These are phyloP conservation scores for Drosophila bunnanda DNA, from an alignment of 2,888 invertebrate species.

Conservation along the genomic window DNA sequence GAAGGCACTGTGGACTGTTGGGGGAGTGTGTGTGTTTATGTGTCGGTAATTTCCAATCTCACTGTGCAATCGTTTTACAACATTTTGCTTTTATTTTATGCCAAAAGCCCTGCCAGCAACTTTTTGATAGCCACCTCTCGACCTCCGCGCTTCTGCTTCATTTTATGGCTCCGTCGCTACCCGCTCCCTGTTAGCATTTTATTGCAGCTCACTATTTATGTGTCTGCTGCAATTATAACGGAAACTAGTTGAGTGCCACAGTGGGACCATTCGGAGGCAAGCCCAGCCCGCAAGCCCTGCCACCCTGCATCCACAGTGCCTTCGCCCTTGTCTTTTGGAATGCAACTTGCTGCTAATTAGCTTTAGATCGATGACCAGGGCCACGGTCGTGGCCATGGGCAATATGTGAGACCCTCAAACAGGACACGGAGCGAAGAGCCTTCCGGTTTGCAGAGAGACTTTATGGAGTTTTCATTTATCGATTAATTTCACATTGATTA, in stretches of 20 bases:
- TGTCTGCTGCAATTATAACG: conserved; percentile 82
- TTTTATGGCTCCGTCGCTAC: conserved; percentile 24
- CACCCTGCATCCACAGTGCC: conserved; percentile 46
- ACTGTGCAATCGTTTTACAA: conserved; percentile 82
- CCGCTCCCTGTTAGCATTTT: conserved; percentile 43
- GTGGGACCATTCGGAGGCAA: conserved; percentile 50
- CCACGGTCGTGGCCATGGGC: conserved; percentile 8
- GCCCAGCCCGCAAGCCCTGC: not conserved
- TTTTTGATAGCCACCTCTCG: conserved; percentile 68
- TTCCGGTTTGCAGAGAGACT: conserved; percentile 9
- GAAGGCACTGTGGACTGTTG: conserved; percentile 10
- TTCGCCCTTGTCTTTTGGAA: conserved; percentile 36
- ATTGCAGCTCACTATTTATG: conserved; percentile 81
- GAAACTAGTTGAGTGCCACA: conserved; percentile 75
- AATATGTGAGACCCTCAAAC: not conserved
- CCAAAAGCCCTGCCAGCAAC: conserved; percentile 66
- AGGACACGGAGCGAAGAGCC: not conserved
- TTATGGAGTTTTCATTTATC: not conserved
- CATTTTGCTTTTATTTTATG: conserved; percentile 79
- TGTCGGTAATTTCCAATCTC: conserved; percentile 83
- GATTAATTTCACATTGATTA: not conserved
- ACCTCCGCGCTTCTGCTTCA: conserved; percentile 37
- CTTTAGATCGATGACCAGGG: conserved; percentile 71
- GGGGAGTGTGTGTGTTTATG: conserved; percentile 55
- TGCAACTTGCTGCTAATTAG: conserved; percentile 81